Evolutionary conservation across 1,140 invertebrate genomes (phyloP), one percentile per base, ranked within the genome.

Genomic region (Sycophila sp.): DNA sequence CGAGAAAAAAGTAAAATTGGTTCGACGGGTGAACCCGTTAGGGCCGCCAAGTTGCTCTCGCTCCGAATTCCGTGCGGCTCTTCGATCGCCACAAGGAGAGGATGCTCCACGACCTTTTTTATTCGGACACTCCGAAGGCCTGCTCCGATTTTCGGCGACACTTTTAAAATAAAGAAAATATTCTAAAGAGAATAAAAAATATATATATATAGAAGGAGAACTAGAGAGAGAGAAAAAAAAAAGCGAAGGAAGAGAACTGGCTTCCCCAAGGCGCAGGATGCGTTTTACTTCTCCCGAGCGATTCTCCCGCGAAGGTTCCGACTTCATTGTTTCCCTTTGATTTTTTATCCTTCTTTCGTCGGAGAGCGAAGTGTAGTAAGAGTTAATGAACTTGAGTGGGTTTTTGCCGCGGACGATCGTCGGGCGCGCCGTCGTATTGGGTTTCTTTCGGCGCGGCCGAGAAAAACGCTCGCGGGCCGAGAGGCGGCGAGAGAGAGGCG

Each of bases 381-480:
- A 60, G 38, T 60, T 65, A 65, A 65, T 65, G 63, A 65, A 65
- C 49, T 65, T 51, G 49, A 51, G 19, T 38, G 28, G 22, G 49
- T 55, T 65, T 65, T 65, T 65, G 36, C 24, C n/a, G 17, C 42
- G 17, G 38, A 2, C 11, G 3, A 4, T 10, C 11, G 38, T n/a
- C 11, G 4, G 22, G 10, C n/a, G 42, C 36, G 30, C 7, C 22
- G 17, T n/a, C 51, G 32, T 32, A 64, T 38, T 22, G 47, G 45
- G 47, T 51, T 51, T 11, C n/a, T 19, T 0, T 17, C 2, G 30
- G 53, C 13, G 36, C 28, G 5, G 22, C 32, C 24, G 36, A n/a
- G 19, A 22, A 49, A n/a, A 24, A 49, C 4, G n/a, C 15, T 22
- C 19, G 3, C 28, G 10, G n/a, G 32, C 17, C 24, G 22, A 58